Evolutionary conservation across 2,113 vertebrate genomes (phyloP).

Genomic region (Indicator maculatus): DNA sequence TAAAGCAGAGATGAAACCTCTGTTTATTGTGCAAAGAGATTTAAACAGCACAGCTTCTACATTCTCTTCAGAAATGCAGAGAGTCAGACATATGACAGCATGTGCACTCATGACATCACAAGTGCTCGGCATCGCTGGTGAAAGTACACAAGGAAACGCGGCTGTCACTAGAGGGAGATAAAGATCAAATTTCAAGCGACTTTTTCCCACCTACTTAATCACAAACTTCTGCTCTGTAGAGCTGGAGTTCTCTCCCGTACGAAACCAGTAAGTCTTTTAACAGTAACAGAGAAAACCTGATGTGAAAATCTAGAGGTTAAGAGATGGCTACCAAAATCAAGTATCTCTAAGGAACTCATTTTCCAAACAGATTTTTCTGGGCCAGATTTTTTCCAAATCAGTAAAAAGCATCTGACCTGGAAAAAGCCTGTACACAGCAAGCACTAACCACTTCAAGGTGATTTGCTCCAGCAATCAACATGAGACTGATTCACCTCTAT

Average conservation of each 20-base stretch:
- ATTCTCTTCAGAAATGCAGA: not conserved
- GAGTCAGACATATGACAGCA: not conserved
- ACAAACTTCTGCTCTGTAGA: not conserved
- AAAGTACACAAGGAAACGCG: not conserved
- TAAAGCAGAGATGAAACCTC: not conserved
- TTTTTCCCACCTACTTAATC: not conserved
- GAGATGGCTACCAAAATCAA: not conserved
- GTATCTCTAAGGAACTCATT: not conserved
- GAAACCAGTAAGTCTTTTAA: not conserved
- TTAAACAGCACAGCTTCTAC: not conserved
- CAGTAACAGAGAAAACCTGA: not conserved
- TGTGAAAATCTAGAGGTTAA: not conserved
- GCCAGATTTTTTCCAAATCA: not conserved
- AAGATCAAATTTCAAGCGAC: not conserved
- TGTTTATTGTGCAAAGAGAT: not conserved
- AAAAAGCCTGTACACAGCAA: not conserved
- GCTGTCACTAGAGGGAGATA: conserved; percentile 12
- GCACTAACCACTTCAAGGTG: not conserved
- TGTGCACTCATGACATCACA: not conserved
- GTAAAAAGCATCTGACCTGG: not conserved
- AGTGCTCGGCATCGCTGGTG: not conserved
- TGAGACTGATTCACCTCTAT: not conserved
- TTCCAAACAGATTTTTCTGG: not conserved
- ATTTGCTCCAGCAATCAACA: not conserved
- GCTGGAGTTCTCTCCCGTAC: accelerated